Base-by-base conservation (phyloP, 2,113 vertebrate species). In the western clawed frog (Xenopus tropicalis) region DNA sequence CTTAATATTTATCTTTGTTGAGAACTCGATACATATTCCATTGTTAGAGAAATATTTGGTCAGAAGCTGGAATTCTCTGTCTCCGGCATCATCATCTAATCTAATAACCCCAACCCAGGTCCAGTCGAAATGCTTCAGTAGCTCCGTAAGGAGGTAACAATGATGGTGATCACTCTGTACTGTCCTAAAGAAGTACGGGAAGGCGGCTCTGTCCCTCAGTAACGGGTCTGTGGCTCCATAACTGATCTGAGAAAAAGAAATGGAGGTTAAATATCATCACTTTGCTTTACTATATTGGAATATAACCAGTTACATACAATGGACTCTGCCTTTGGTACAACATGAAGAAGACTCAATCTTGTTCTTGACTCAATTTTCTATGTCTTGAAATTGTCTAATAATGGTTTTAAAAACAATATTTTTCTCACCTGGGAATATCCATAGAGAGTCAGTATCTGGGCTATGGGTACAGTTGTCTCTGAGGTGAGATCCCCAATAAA, bases 181-280 rank as follows among this genome's bases (percentile, higher is more conserved):
- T 1, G 59, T 71, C 12, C 70, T 42, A n/a, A 62, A 71, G 25
- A 71, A 71, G 13, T 22, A 19, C 21, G 70, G 70, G 22, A 29
- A 71, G 12, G 20, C 4, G 22, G 19, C 13, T 21, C 44, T 19
- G 22, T 71, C 9, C 21, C 14, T 71, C 7, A 71, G 19, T 4
- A 46, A 13, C 16, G 16, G 13, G 10, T 20, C 11, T 24, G 59
- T 71, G 9, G 70, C 70, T 10, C 70, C 59, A 20, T 63, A 71
- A 44, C 70, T 71, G 59, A 71, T 52, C 70, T 71, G 19, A 19
- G 44, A 52, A 43, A 62, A 19, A n/a, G n/a, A n/a, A n/a, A n/a
- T n/a, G n/a, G n/a, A n/a, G n/a, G n/a, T n/a, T n/a, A n/a, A n/a
- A n/a, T n/a, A n/a, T n/a, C n/a, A n/a, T n/a, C n/a, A n/a, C n/a